These are phyloP conservation scores for Pteronura brasiliensis DNA, from an alignment of 2,113 vertebrate genomes.

Conservation along the genomic window DNA sequence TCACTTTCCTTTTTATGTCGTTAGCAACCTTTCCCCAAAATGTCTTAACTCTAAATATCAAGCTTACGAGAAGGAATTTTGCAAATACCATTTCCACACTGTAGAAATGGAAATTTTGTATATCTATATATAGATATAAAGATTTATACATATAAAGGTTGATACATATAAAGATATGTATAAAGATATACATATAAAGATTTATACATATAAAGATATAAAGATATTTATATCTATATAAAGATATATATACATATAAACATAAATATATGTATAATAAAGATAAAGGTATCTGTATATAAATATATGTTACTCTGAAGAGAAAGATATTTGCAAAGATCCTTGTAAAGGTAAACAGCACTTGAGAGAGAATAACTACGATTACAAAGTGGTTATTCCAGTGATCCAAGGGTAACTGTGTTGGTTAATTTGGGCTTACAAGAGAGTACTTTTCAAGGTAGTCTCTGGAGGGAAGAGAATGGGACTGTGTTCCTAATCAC, in stretches of 20 bases:
- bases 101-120: conserved; percentile 13
- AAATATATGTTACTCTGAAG: background rate
- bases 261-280: background rate
- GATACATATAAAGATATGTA: background rate
- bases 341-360: background rate
- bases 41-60: conserved; percentile 47
- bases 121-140: background rate
- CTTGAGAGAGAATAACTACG: background rate
- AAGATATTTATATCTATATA: background rate
- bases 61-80: background rate
- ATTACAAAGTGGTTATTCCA: background rate
- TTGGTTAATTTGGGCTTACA: background rate
- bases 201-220: background rate
- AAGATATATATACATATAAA: background rate
- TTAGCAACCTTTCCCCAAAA: conserved; percentile 22
- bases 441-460: background rate
- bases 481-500: background rate
- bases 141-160: background rate
- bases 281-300: background rate
- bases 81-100: background rate
- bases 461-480: background rate
- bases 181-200: too few relatives aligned
- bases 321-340: conserved; percentile 2
- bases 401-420: background rate
- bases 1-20: background rate